Percentiles rank a stretch among this genome's conserved stretches.
These are phyloP conservation scores for Zapus hudsonius DNA, from an alignment of 2,113 vertebrate genomes.

Conservation along the genomic window DNA sequence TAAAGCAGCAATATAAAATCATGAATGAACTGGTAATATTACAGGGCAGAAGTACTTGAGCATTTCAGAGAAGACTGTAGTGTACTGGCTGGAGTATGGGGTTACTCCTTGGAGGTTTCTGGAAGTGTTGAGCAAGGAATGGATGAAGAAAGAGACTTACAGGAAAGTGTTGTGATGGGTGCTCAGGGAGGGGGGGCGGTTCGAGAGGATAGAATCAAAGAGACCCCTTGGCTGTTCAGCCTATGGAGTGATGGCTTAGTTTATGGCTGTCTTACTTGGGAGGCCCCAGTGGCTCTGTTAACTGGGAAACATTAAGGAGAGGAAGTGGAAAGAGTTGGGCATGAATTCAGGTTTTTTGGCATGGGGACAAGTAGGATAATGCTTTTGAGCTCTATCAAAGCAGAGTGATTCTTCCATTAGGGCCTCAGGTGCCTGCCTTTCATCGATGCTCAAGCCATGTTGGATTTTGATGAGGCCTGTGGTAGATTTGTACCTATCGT, in stretches of 20 bases:
- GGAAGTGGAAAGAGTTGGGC: too few species aligned
- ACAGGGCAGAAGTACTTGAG: not conserved
- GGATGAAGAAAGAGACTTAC: not conserved
- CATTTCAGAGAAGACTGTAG: conserved; percentile 8
- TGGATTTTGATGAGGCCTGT: not conserved
- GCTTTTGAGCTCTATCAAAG: not conserved
- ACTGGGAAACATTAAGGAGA: too few species aligned
- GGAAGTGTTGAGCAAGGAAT: not conserved
- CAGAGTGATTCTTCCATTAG: fast-evolving
- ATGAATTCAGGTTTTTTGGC: not conserved
- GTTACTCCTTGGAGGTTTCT: not conserved
- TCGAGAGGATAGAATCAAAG: not conserved
- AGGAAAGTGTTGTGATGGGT: not conserved
- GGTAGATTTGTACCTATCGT: not conserved
- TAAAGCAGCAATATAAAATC: not conserved
- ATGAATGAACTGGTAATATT: not conserved
- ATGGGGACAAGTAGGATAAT: not conserved
- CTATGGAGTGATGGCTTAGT: not conserved
- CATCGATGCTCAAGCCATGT: not conserved
- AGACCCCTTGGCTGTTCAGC: not conserved
- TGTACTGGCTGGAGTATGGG: not conserved
- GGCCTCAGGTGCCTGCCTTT: not conserved
- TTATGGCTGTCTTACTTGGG: not conserved
- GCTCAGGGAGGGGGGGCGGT: not conserved
- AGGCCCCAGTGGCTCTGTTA: not conserved